Percentiles rank a stretch among this genome's conserved stretches.
These are phyloP conservation scores for Metalampra italica DNA, from an alignment of 2,888 invertebrate species.

Conservation along the genomic window DNA sequence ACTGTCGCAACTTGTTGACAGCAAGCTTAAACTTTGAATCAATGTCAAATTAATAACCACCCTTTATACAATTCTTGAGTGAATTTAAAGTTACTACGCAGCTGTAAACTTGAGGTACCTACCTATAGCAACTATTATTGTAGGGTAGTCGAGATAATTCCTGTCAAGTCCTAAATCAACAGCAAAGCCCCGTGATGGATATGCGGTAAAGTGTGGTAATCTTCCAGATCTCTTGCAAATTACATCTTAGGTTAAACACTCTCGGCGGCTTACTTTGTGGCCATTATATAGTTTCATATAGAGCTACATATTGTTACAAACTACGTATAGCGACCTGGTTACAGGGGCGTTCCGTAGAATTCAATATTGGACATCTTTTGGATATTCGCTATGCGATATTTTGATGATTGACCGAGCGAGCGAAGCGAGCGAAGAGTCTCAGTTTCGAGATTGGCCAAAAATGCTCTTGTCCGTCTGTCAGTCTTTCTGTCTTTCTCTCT, in stretches of 20 bases:
- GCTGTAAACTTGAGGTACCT: background rate
- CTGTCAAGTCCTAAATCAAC: conserved; percentile 69
- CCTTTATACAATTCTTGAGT: background rate
- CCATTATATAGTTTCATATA: conserved; percentile 5
- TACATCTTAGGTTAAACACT: conserved; percentile 62
- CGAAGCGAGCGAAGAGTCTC: too few species aligned
- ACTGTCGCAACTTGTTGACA: conserved; percentile 43
- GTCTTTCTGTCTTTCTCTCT: too few species aligned
- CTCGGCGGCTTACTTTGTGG: conserved; percentile 37
- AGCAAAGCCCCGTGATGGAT: conserved; percentile 45
- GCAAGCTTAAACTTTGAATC: conserved; percentile 27
- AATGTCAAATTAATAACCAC: conserved; percentile 33
- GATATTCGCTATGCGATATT: too few species aligned
- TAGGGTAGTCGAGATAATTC: conserved; percentile 47
- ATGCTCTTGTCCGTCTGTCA: too few species aligned
- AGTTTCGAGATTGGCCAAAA: too few species aligned
- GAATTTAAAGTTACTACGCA: background rate
- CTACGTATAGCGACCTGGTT: too few species aligned
- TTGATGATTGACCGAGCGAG: too few species aligned
- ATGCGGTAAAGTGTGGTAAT: conserved; percentile 60
- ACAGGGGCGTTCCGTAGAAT: too few species aligned
- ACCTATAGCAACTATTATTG: conserved; percentile 15
- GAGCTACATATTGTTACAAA: background rate
- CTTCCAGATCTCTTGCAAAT: conserved; percentile 67
- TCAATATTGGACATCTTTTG: too few species aligned